Conservation (phyloP, 2,113 vertebrate genomes). For the Macaca nemestrina region DNA sequence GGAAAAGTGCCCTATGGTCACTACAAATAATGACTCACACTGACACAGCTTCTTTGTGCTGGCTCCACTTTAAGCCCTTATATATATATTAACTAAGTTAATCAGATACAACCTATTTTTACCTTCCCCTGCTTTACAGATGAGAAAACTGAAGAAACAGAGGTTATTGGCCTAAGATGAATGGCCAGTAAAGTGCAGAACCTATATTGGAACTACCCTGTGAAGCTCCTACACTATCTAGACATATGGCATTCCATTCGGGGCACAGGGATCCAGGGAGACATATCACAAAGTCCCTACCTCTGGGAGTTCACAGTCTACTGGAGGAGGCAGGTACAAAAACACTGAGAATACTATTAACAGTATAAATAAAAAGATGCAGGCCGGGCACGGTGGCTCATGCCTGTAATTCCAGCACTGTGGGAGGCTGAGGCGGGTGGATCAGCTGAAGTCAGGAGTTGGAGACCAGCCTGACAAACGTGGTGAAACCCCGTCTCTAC, state of each 20-base stretch:
- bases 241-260: neutral
- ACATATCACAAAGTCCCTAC: conserved; percentile 36
- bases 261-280: neutral
- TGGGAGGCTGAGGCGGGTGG: no score
- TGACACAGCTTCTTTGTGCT: neutral
- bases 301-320: neutral
- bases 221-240: neutral
- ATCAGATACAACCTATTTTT: neutral
- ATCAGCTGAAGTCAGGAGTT: no score
- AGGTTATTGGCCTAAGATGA: neutral
- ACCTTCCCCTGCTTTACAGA: neutral
- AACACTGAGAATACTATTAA: neutral
- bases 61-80: neutral
- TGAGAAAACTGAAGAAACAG: neutral
- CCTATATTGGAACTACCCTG: neutral
- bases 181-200: neutral
- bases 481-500: no score
- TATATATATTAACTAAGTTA: neutral
- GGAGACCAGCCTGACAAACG: no score
- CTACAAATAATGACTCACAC: neutral
- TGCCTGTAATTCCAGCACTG: no score
- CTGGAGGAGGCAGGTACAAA: neutral
- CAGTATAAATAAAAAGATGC: no score
- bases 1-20: neutral
- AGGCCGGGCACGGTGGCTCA: no score